phyloP scores from a whole-genome alignment of 2,888 invertebrate genomes.

The Chouioia cunea region DNA sequence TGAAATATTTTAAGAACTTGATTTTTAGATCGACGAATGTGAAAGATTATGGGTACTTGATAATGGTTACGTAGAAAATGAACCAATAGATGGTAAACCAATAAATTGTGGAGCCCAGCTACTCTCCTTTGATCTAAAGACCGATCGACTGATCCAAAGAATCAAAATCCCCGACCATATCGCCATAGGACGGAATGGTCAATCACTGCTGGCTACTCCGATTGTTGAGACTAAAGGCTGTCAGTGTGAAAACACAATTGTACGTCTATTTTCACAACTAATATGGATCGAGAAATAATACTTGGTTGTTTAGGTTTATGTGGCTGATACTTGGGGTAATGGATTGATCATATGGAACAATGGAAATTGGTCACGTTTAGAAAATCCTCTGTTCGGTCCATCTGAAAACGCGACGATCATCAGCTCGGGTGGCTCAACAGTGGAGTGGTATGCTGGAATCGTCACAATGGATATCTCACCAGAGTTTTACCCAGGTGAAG shows the following conservation, averaged over 20 bases:
- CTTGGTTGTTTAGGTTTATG: conserved; percentile 25
- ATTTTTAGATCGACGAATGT: conserved; percentile 14
- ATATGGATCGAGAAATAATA: conserved; percentile 49
- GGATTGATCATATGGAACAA: conserved; percentile 39
- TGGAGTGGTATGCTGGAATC: conserved; percentile 78
- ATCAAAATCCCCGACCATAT: conserved; percentile 49
- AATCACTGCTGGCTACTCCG: conserved; percentile 54
- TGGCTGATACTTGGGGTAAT: conserved; percentile 32
- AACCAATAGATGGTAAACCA: conserved; percentile 68
- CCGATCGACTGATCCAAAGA: conserved; percentile 59
- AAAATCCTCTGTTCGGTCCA: conserved; percentile 45
- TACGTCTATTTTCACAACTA: background rate
- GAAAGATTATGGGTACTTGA: conserved; percentile 24
- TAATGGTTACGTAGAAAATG: background rate
- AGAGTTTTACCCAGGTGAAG: background rate
- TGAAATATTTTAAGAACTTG: too few species aligned
- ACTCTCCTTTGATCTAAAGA: conserved; percentile 77
- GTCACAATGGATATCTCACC: conserved; percentile 77
- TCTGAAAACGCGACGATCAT: conserved; percentile 10
- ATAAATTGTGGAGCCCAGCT: conserved; percentile 79
- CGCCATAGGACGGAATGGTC: conserved; percentile 42
- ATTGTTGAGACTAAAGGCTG: conserved; percentile 49
- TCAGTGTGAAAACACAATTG: conserved; percentile 30
- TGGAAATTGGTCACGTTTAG: conserved; percentile 48
- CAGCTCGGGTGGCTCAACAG: conserved; percentile 57